Percentiles rank a stretch among this genome's conserved stretches.
These are phyloP conservation scores for Mormyrops boulengeri DNA, from an alignment of 2,797 vertebrate genomes.

Conservation along the genomic window DNA sequence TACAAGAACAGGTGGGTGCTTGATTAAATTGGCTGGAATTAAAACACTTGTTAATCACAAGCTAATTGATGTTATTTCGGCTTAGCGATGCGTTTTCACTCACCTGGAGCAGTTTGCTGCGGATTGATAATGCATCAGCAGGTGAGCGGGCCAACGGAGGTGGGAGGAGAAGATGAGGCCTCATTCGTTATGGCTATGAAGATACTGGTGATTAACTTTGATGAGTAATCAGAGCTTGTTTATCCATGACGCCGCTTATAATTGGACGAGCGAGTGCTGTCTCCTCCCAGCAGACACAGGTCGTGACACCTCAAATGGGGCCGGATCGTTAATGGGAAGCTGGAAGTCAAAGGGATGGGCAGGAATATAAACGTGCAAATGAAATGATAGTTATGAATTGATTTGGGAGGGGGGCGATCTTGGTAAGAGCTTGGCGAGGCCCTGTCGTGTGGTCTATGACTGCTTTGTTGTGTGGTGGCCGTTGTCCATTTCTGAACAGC, in stretches of 20 bases:
- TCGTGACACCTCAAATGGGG: not conserved
- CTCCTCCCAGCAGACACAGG: not conserved
- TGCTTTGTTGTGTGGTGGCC: not conserved
- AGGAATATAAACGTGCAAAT: not conserved
- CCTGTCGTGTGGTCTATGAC: not conserved
- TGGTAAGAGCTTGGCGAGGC: not conserved
- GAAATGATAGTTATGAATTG: not conserved
- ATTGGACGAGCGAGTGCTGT: not conserved
- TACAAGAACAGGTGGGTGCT: conserved; percentile 27
- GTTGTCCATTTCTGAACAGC: not conserved
- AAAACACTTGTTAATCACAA: conserved; percentile 37
- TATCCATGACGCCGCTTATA: not conserved
- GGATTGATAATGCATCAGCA: conserved; percentile 30
- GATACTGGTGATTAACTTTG: conserved; percentile 4
- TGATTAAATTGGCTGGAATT: conserved; percentile 42
- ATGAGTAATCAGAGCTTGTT: conserved; percentile 1
- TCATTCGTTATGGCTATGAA: not conserved
- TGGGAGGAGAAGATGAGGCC: conserved; percentile 5
- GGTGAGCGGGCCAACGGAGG: not conserved
- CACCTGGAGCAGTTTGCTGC: conserved; percentile 25
- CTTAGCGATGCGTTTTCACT: conserved; percentile 32
- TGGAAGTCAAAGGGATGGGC: not conserved
- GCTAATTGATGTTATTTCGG: conserved; percentile 41
- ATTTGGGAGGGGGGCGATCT: not conserved
- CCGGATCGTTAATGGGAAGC: not conserved